Evolutionary conservation across 2,113 vertebrate genomes (phyloP), one percentile per base, ranked within the genome.

Genomic region (Nesogale talazaci): DNA sequence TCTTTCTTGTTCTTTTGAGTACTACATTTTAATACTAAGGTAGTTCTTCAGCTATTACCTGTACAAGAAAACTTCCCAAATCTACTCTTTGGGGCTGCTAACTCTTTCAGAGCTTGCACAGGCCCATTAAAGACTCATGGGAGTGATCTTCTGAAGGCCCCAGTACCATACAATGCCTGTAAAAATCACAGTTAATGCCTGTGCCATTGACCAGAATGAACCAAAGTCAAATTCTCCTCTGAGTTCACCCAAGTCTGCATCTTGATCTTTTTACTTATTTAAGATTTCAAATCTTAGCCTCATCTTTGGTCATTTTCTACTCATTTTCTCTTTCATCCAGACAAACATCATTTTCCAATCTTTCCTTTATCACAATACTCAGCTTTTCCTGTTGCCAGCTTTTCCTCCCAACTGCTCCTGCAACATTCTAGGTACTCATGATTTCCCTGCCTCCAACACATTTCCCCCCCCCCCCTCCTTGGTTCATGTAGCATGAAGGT

Each of bases 131-230:
- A 31, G 19, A 74, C 14, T 34, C 23, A n/a, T 29, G 25, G 17
- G 81, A 52, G 46, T 89, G 9, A 52, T 79, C 56, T 92, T 61
- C 25, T 89, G 38, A 94, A 91, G 52, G 22, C 23, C 22, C 12
- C 31, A 52, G 67, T 67, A 70, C 76, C 59, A 42, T 31, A 59
- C 14, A 81, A 16, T 84, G 46, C 9, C 5, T 52, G 46, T 6
- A 85, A 72, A 91, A 87, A 6, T 12, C 46, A 52, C 46, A 78
- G 38, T 77, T 36, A 91, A 25, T 10, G 27, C 86, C 42, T 72
- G 86, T 86, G 63, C 19, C 14, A 80, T n/a, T 76, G 11, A 56
- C 22, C 16, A 86, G 78, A 86, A 52, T 83, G 56, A 61, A 86
- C 14, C 31, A 34, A 93, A 69, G 70, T 88, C 10, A 63, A 78